These are phyloP conservation scores for Chondrosia reniformis DNA, from an alignment of 37 sponge, comb jelly and placozoan species.

Conservation along the genomic window DNA sequence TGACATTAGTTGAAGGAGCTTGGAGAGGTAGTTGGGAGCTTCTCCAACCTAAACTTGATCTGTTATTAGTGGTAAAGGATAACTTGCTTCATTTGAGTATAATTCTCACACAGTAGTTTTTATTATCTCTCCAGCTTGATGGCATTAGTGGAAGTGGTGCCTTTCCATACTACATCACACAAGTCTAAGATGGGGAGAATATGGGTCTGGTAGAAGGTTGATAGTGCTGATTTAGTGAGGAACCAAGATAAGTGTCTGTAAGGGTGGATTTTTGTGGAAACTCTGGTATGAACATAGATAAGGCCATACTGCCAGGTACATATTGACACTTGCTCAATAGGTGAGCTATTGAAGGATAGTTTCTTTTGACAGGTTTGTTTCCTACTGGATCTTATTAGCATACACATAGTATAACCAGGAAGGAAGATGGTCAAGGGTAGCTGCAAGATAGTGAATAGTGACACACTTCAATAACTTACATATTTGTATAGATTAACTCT, in stretches of 20 bases:
- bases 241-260: background rate
- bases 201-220: background rate
- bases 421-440: constrained; percentile 25
- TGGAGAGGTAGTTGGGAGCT: too few species aligned
- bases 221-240: background rate
- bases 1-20: too few species aligned
- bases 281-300: background rate
- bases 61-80: background rate
- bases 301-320: background rate
- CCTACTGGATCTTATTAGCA: background rate
- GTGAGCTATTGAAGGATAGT: too few species aligned
- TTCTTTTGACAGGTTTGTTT: background rate
- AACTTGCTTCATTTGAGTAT: background rate
- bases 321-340: too few species aligned
- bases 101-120: background rate
- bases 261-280: background rate
- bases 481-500: too few species aligned
- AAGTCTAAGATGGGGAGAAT: background rate
- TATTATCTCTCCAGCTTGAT: background rate
- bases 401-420: too few species aligned
- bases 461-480: constrained; percentile 92
- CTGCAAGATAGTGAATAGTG: constrained; percentile 92
- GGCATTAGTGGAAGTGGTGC: background rate
- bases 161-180: background rate
- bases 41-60: background rate